Conservation (phyloP, 2,113 vertebrate species). For the Scolopax mira region DNA sequence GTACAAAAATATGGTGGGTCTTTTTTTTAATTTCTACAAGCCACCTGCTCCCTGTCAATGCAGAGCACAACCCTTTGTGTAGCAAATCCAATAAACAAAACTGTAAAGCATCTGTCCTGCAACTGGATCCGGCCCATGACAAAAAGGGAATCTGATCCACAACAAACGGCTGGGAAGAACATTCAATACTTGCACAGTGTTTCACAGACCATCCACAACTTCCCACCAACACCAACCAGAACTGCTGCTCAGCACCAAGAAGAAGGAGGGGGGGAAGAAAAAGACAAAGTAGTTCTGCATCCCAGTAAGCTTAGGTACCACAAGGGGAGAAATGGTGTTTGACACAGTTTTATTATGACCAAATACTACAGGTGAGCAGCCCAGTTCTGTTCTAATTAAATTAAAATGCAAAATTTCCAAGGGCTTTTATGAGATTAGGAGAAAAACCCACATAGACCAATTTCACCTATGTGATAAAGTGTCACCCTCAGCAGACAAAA, state of each 20-base stretch:
- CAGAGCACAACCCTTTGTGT: not conserved
- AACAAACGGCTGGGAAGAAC: constrained; percentile 21
- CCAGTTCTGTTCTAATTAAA: not conserved
- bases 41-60: constrained; percentile 46
- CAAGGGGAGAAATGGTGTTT: not conserved
- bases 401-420: not conserved
- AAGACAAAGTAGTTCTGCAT: not conserved
- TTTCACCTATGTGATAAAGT: not conserved
- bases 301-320: not conserved
- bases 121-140: constrained; percentile 41
- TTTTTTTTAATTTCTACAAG: not conserved
- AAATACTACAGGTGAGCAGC: not conserved
- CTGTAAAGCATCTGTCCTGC: constrained; percentile 48
- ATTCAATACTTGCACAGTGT: not conserved
- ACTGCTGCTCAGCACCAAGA: not conserved
- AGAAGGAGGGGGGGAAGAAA: not conserved
- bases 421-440: not conserved
- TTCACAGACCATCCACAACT: not conserved
- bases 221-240: not conserved
- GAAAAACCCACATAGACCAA: not conserved
- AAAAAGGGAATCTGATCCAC: not conserved
- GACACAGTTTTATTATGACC: not conserved
- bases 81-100: constrained; percentile 49
- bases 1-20: not conserved
- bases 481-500: not conserved